Percentiles rank a stretch among this genome's conserved stretches.
phyloP scores from a whole-genome alignment of 2,113 vertebrate genomes.

The Empidonax alnorum region DNA sequence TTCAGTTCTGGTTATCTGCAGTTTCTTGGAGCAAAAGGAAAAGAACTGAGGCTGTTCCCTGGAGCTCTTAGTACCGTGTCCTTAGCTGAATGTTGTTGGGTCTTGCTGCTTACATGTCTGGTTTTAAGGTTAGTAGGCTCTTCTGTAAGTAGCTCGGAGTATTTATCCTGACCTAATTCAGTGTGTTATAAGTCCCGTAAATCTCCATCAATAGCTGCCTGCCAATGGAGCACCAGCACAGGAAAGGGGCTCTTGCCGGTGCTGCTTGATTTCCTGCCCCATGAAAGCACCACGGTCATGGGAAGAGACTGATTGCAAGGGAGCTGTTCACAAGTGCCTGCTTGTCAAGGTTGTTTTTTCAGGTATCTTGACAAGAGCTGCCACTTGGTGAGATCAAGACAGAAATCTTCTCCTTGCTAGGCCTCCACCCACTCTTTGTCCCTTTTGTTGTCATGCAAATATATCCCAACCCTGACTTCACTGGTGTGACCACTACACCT shows the following conservation, averaged over 20 bases:
- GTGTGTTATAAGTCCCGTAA: background rate
- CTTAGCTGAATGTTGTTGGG: background rate
- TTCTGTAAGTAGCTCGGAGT: conserved; percentile 6
- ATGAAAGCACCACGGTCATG: background rate
- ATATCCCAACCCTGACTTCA: background rate
- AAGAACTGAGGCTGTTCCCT: background rate
- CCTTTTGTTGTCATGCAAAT: background rate
- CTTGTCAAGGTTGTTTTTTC: background rate
- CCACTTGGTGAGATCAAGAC: background rate
- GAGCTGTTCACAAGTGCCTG: background rate
- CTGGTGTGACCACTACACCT: background rate
- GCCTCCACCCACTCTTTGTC: background rate
- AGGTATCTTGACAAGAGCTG: background rate
- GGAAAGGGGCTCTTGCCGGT: background rate
- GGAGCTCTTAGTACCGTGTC: background rate
- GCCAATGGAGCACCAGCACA: background rate
- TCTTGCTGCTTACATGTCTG: background rate
- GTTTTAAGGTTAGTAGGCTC: conserved; percentile 31
- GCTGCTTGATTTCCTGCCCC: background rate
- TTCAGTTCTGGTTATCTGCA: background rate
- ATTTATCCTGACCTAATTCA: conserved; percentile 33
- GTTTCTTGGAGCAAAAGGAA: background rate
- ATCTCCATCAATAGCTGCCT: background rate
- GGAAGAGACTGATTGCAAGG: background rate
- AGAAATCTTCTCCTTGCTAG: background rate